Conservation (phyloP, 2,888 invertebrate genomes). For the Campaea margaritaria region DNA sequence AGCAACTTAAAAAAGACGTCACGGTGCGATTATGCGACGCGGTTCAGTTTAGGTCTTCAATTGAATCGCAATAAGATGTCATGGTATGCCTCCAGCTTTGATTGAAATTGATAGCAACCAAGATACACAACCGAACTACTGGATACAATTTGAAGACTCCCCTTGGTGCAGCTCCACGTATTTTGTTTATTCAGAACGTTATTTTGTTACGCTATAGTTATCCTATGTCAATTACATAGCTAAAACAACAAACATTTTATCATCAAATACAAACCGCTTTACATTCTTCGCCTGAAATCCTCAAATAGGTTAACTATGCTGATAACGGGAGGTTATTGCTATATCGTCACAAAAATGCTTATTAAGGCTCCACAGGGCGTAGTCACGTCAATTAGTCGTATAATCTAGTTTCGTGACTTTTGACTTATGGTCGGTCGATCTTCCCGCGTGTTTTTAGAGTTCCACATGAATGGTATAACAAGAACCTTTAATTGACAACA, state of each 20-base stretch:
- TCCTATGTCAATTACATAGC: not conserved
- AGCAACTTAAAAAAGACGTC: no score
- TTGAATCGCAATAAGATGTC: no score
- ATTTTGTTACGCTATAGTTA: not conserved
- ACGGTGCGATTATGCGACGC: no score
- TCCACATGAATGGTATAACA: slow-evolving; percentile 25
- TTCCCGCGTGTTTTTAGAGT: slow-evolving; percentile 60
- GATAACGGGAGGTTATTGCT: slow-evolving; percentile 69
- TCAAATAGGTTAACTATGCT: slow-evolving; percentile 82
- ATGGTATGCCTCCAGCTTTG: no score
- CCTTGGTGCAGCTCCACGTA: no score
- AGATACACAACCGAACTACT: not conserved
- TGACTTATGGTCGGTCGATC: slow-evolving; percentile 80
- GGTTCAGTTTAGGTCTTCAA: no score
- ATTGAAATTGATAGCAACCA: not conserved
- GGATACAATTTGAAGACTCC: no score
- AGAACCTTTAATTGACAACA: not conserved
- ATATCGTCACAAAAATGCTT: slow-evolving; percentile 80
- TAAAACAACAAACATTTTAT: slow-evolving; percentile 5
- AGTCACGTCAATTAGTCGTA: slow-evolving; percentile 77
- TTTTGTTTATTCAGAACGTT: not conserved
- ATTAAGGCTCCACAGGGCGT: slow-evolving; percentile 73
- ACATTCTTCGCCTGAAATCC: slow-evolving; percentile 14
- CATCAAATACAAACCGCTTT: not conserved
- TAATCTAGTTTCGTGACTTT: slow-evolving; percentile 79